phyloP scores from a whole-genome alignment of 2,888 invertebrate species.

The Morpho deidamia region DNA sequence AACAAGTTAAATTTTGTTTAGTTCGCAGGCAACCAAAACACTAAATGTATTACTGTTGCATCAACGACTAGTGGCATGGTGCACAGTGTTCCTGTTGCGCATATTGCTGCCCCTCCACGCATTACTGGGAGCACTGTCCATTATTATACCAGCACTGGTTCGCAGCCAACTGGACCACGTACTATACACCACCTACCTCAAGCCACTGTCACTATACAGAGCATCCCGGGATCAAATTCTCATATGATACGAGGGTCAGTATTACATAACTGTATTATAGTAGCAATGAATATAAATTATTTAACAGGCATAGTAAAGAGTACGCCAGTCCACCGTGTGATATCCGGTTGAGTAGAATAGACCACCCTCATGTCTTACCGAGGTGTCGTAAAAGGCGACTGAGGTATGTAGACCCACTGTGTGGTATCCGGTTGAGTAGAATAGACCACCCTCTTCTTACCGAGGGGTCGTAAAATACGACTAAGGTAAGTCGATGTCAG shows the following conservation, averaged over 20 bases:
- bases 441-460: too few relatives aligned
- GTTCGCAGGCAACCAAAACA: constrained; percentile 52
- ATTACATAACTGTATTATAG: constrained; percentile 58
- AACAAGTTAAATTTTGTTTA: constrained; percentile 24
- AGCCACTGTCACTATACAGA: constrained; percentile 64
- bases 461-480: too few relatives aligned
- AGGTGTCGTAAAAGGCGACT: too few relatives aligned
- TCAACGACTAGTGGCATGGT: constrained; percentile 69
- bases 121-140: constrained; percentile 57
- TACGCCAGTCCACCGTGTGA: too few relatives aligned
- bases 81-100: constrained; percentile 67
- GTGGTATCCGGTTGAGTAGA: too few relatives aligned
- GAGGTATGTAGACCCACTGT: too few relatives aligned
- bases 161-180: constrained; percentile 33
- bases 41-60: constrained; percentile 69
- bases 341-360: too few relatives aligned
- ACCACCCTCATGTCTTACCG: too few relatives aligned
- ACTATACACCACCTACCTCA: constrained; percentile 58
- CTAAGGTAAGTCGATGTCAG: too few relatives aligned
- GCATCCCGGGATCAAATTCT: constrained; percentile 56
- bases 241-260: constrained; percentile 64
- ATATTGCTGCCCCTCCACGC: constrained; percentile 56
- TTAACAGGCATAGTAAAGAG: too few relatives aligned
- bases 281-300: constrained; percentile 33
- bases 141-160: constrained; percentile 32